These are phyloP conservation scores for Synanthedon myopaeformis DNA, from an alignment of 2,888 invertebrate genomes.

Conservation along the genomic window DNA sequence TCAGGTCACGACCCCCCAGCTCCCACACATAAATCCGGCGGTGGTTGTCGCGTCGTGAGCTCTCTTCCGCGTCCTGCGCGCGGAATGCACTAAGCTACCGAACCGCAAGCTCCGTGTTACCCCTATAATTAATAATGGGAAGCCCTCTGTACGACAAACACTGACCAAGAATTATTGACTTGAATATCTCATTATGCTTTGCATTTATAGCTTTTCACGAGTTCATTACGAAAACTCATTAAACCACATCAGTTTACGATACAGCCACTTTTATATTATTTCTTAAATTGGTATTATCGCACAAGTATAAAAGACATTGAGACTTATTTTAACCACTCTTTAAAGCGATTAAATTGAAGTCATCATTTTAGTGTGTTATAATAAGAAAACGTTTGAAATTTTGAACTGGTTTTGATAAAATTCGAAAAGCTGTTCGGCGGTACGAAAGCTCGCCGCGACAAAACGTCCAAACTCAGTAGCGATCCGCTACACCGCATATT, in stretches of 20 bases:
- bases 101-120: slow-evolving; percentile 23
- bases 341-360: slow-evolving; percentile 3
- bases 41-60: slow-evolving; percentile 47
- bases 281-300: too few relatives aligned
- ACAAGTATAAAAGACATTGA: too few relatives aligned
- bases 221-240: too few relatives aligned
- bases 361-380: slow-evolving; percentile 1
- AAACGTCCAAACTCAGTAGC: not conserved
- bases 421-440: not conserved
- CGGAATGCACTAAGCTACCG: slow-evolving; percentile 12
- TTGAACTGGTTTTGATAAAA: slow-evolving; percentile 2
- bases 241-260: too few relatives aligned
- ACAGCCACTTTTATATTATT: too few relatives aligned
- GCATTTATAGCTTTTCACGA: not conserved
- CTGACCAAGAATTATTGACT: not conserved
- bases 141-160: slow-evolving; percentile 11
- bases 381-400: slow-evolving; percentile 1
- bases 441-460: not conserved
- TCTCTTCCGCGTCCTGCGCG: slow-evolving; percentile 14
- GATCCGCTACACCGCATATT: slow-evolving; percentile 24
- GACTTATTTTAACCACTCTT: not conserved
- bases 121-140: slow-evolving; percentile 35
- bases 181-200: not conserved
- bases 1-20: slow-evolving; percentile 40
- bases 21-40: slow-evolving; percentile 57